Evolutionary conservation across 2,888 invertebrate species (phyloP).

Genomic region (Chironomus tentans): DNA sequence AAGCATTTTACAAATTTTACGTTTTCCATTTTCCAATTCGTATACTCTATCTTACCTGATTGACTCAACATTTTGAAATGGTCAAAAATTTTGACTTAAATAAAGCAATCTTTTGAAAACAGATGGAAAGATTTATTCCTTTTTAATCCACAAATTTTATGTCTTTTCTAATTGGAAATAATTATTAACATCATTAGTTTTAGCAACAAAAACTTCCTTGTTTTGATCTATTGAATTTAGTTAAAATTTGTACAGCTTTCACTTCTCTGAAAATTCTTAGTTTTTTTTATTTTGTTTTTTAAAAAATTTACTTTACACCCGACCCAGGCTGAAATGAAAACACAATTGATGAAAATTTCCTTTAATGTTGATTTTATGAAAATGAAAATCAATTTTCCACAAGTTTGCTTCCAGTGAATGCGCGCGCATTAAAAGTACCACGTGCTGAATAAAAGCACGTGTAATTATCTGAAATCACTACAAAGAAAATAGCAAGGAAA

Average conservation of each 20-base stretch:
- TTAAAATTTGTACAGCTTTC: not conserved
- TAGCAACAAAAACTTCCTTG: not conserved
- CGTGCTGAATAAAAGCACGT: constrained; percentile 11
- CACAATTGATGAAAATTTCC: constrained; percentile 1
- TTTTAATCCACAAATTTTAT: not conserved
- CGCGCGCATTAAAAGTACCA: constrained; percentile 9
- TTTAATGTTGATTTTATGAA: constrained; percentile 2
- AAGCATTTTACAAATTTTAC: not conserved
- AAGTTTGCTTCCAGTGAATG: constrained; percentile 1
- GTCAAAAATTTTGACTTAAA: constrained; percentile 14
- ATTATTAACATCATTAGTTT: not conserved
- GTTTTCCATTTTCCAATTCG: not conserved
- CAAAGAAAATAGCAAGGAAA: too few species aligned
- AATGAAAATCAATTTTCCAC: constrained; percentile 22
- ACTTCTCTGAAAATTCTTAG: not conserved
- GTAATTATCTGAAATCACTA: not conserved
- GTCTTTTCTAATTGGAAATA: not conserved
- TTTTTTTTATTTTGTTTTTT: not conserved
- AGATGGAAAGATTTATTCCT: not conserved
- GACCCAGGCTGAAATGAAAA: constrained; percentile 6
- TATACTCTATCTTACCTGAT: constrained; percentile 8
- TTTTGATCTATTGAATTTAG: not conserved
- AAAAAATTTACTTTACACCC: not conserved
- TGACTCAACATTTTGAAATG: constrained; percentile 24
- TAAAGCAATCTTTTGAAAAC: not conserved